Conservation (phyloP, 2,797 vertebrate genomes). For the Acipenser transmontanus region DNA sequence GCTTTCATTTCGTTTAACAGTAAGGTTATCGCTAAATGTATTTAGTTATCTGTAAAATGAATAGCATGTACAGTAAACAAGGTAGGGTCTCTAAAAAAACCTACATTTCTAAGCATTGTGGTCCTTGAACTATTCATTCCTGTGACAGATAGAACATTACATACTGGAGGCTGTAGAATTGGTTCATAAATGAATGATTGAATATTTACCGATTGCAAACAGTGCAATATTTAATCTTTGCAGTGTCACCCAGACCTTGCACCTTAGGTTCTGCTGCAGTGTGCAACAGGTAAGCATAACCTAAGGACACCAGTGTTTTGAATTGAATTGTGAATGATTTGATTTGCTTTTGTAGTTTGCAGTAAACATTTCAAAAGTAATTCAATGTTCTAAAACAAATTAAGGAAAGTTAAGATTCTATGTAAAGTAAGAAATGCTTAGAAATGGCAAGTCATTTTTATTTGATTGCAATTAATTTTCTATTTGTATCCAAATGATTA, state of each 20-base stretch:
- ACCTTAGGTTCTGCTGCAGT: conserved; percentile 99
- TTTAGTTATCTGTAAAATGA: no score
- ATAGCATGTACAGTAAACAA: conserved; percentile 50
- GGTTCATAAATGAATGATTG: conserved; percentile 75
- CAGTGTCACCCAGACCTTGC: conserved; percentile 98
- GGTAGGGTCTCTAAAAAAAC: conserved; percentile 32
- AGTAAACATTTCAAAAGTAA: conserved; percentile 15
- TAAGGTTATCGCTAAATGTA: no score
- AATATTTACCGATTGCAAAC: conserved; percentile 95
- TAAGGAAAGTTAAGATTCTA: no score
- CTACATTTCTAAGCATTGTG: conserved; percentile 18
- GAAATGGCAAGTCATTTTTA: no score
- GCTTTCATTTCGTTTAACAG: no score
- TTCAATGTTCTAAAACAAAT: no score
- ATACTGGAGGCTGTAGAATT: conserved; percentile 81
- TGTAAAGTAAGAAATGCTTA: no score
- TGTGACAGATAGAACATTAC: conserved; percentile 45
- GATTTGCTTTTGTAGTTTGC: conserved; percentile 46
- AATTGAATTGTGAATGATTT: conserved; percentile 54
- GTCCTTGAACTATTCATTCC: no score
- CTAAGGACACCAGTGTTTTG: conserved; percentile 76
- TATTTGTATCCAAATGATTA: no score
- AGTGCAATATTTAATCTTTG: conserved; percentile 97
- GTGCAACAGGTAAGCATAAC: conserved; percentile 99
- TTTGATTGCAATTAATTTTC: no score